Conservation (phyloP, 1,140 invertebrate genomes). For the Lasioglossum baleicum region DNA sequence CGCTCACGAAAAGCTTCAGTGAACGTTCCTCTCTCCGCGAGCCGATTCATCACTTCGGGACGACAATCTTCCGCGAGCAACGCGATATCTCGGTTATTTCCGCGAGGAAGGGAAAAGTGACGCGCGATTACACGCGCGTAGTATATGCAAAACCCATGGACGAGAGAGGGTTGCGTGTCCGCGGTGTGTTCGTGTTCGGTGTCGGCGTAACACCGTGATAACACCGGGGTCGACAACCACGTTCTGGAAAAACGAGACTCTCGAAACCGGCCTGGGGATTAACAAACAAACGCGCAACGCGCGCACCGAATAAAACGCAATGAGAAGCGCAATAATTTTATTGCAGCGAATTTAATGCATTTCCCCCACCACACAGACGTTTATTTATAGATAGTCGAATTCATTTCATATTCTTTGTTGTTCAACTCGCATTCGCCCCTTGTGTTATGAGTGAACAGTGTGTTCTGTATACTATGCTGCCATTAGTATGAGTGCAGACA, state of each 20-base stretch:
- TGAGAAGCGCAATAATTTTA: background rate
- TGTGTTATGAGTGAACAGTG: no score
- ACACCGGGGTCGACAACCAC: constrained; percentile 12
- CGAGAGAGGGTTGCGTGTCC: constrained; percentile 25
- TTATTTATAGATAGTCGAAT: no score
- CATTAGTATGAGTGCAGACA: no score
- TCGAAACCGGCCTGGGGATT: no score
- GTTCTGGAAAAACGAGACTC: constrained; percentile 9
- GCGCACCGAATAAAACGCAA: background rate
- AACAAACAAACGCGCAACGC: background rate
- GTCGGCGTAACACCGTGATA: constrained; percentile 14
- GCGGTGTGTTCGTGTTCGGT: constrained; percentile 3
- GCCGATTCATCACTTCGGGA: constrained; percentile 6
- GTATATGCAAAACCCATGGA: background rate
- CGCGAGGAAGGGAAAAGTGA: constrained; percentile 14
- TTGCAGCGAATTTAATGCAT: no score
- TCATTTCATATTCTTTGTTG: no score
- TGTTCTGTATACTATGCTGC: no score
- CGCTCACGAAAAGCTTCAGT: background rate
- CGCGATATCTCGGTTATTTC: constrained; percentile 20
- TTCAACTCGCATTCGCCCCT: no score
- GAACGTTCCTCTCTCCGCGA: background rate
- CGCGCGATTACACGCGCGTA: constrained; percentile 5
- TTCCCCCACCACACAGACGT: no score
- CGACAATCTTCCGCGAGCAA: constrained; percentile 1